A percentile compares a stretch with the other conserved stretches of the same genome.
phyloP scores from a whole-genome alignment of 2,797 vertebrate genomes.

The Liasis olivaceus region DNA sequence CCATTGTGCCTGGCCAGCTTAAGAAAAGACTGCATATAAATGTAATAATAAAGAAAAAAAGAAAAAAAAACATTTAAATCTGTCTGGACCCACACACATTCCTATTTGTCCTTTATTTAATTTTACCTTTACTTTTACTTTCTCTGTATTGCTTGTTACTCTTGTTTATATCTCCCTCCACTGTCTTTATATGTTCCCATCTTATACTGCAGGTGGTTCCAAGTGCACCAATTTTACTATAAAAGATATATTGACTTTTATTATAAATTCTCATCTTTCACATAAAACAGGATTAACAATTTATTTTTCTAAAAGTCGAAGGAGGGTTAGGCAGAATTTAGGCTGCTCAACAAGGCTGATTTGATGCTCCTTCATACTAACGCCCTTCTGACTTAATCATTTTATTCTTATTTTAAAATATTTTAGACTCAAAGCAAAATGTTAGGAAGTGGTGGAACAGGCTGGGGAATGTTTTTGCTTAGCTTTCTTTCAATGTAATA shows the following conservation, averaged over 20 bases:
- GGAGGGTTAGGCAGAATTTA: background rate
- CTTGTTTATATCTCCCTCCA: background rate
- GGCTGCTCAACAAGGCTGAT: background rate
- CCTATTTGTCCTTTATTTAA: background rate
- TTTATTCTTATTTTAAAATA: slow-evolving; percentile 11
- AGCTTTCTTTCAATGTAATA: slow-evolving; percentile 47
- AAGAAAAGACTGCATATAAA: too few relatives aligned
- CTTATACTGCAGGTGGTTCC: background rate
- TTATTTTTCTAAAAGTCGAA: background rate
- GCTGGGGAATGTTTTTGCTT: slow-evolving; percentile 23
- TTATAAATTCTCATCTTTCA: background rate
- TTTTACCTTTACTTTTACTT: background rate
- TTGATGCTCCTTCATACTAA: slow-evolving; percentile 39
- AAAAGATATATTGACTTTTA: background rate
- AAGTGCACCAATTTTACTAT: background rate
- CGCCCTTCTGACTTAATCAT: slow-evolving; percentile 12
- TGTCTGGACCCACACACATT: too few relatives aligned
- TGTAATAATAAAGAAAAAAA: too few relatives aligned
- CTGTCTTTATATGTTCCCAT: background rate
- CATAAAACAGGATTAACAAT: background rate
- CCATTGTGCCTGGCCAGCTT: too few relatives aligned
- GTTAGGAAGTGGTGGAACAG: slow-evolving; percentile 31
- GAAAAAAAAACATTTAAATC: too few relatives aligned
- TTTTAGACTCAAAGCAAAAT: slow-evolving; percentile 43
- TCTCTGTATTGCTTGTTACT: background rate